Percentiles rank a stretch among this genome's conserved stretches.
These are phyloP conservation scores for Cryptophagus acutangulus DNA, from an alignment of 2,888 invertebrate genomes.

Conservation along the genomic window DNA sequence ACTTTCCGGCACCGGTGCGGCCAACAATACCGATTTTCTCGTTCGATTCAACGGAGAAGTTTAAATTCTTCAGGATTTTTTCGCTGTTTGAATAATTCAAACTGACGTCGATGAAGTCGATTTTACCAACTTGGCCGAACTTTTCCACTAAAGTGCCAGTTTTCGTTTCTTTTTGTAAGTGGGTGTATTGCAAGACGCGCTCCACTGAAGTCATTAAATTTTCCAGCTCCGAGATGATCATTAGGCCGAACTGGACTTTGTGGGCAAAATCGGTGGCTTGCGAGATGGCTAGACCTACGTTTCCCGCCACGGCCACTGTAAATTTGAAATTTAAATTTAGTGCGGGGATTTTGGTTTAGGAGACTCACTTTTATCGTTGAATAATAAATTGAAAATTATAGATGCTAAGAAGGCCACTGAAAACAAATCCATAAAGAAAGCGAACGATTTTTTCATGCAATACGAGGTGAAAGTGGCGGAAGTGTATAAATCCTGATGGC, in stretches of 20 bases:
- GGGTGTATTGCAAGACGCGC: conserved; percentile 54
- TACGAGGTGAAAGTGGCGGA: conserved; percentile 38
- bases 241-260: conserved; percentile 56
- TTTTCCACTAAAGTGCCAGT: conserved; percentile 52
- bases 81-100: conserved; percentile 67
- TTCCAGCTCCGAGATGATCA: conserved; percentile 77
- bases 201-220: conserved; percentile 90
- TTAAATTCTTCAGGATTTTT: conserved; percentile 66
- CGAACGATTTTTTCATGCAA: not conserved
- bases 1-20: conserved; percentile 75
- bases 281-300: conserved; percentile 61
- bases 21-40: conserved; percentile 76
- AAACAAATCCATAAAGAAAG: conserved; percentile 2
- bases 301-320: conserved; percentile 26
- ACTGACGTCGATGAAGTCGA: conserved; percentile 63
- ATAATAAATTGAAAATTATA: not conserved
- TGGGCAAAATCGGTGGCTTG: conserved; percentile 73
- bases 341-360: not conserved
- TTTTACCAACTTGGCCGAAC: conserved; percentile 68
- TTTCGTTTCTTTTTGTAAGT: conserved; percentile 46
- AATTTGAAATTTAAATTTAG: not conserved
- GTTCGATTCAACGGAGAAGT: conserved; percentile 60
- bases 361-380: not conserved
- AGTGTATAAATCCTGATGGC: conserved; percentile 36
- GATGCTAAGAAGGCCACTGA: not conserved